These are phyloP conservation scores for Archocentrus centrarchus DNA, from an alignment of 2,113 vertebrate genomes.

Conservation along the genomic window DNA sequence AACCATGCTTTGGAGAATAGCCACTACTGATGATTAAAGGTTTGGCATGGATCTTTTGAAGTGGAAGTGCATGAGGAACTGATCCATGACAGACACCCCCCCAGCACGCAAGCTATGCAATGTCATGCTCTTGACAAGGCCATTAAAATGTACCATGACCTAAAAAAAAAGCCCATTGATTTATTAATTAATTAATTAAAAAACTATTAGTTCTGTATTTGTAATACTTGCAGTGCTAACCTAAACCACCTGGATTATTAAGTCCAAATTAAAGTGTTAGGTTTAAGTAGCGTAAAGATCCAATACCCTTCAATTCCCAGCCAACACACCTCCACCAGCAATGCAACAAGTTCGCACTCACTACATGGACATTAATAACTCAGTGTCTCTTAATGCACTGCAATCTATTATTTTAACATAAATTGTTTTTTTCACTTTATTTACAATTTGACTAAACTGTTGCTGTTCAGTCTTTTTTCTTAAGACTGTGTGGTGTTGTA, in stretches of 20 bases:
- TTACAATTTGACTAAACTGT: too few species aligned
- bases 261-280: neutral
- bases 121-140: too few species aligned
- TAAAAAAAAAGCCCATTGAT: neutral
- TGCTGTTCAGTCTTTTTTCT: too few species aligned
- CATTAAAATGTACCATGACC: neutral
- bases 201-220: too few species aligned
- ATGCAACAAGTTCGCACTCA: neutral
- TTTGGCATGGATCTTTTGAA: neutral
- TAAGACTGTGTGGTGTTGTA: too few species aligned
- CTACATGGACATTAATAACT: neutral
- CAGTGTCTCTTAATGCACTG: too few species aligned
- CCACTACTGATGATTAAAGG: neutral
- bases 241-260: too few species aligned
- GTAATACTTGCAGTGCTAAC: too few species aligned
- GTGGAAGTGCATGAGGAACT: neutral
- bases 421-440: neutral
- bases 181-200: neutral
- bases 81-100: neutral
- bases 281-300: neutral
- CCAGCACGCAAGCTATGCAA: too few species aligned
- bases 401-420: conserved; percentile 1
- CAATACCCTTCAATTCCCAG: neutral
- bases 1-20: neutral
- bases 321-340: neutral